phyloP scores from a whole-genome alignment of 2,797 vertebrate species.

The Rhinoraja longicauda region DNA sequence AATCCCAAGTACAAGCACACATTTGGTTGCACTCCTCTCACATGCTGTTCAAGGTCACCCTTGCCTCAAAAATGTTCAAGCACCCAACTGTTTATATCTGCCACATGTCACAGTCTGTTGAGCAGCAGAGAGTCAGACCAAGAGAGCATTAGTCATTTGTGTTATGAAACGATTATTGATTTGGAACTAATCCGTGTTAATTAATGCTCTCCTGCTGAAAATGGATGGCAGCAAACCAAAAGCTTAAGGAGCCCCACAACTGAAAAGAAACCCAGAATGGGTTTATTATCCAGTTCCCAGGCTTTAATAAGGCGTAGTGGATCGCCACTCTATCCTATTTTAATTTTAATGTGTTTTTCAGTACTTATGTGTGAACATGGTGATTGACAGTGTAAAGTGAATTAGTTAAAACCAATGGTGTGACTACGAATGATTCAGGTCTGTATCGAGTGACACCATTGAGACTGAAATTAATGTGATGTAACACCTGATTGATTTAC shows the following conservation, averaged over 20 bases:
- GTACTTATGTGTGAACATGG: conserved; percentile 34
- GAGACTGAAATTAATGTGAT: conserved; percentile 36
- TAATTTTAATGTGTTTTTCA: conserved; percentile 34
- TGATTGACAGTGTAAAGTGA: conserved; percentile 21
- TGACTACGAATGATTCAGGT: conserved; percentile 17
- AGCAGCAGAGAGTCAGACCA: background rate
- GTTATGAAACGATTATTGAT: background rate
- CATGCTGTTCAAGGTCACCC: too few species aligned
- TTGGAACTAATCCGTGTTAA: background rate
- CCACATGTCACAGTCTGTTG: too few species aligned
- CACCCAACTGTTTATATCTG: too few species aligned
- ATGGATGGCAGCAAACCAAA: background rate
- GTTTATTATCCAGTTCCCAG: background rate
- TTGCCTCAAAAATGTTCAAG: too few species aligned
- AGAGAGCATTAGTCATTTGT: background rate
- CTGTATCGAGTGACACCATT: conserved; percentile 18
- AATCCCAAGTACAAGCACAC: too few species aligned
- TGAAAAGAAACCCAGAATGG: conserved; percentile 16
- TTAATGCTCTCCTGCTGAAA: background rate
- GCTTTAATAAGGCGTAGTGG: background rate
- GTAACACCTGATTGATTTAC: conserved; percentile 37
- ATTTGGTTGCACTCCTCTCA: too few species aligned
- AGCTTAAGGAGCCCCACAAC: background rate
- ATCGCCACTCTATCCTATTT: background rate
- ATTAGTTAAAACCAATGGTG: conserved; percentile 23